Conservation (phyloP, 2,113 vertebrate genomes). For the Onychostoma macrolepis region DNA sequence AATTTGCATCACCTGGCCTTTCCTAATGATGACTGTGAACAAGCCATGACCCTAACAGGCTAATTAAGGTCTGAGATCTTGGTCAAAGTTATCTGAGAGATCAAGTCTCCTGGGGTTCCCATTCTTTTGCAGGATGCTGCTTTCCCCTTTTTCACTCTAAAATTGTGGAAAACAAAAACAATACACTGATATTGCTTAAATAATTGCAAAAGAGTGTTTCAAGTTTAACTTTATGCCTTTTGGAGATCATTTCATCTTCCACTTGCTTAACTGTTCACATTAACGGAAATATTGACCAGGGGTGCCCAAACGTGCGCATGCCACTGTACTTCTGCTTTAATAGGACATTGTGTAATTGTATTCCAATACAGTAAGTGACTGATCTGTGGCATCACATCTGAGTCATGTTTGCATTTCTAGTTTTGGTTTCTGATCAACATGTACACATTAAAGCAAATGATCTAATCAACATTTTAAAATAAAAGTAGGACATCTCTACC, state of each 20-base stretch:
- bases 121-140: no score
- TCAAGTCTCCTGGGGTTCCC: no score
- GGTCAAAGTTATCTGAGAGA: no score
- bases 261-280: background rate
- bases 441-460: background rate
- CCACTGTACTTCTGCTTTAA: background rate
- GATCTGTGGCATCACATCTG: background rate
- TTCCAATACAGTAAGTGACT: background rate
- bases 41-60: no score
- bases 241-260: no score
- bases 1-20: no score
- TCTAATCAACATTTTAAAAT: background rate
- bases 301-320: background rate
- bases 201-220: fast-evolving
- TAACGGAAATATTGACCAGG: background rate
- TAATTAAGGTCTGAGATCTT: no score
- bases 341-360: background rate
- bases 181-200: no score
- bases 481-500: background rate
- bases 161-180: no score
- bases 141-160: no score
- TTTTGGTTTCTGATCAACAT: background rate
- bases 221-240: no score
- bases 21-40: no score
- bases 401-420: background rate